phyloP scores from a whole-genome alignment of 2,113 vertebrate genomes.

The Petromus typicus region DNA sequence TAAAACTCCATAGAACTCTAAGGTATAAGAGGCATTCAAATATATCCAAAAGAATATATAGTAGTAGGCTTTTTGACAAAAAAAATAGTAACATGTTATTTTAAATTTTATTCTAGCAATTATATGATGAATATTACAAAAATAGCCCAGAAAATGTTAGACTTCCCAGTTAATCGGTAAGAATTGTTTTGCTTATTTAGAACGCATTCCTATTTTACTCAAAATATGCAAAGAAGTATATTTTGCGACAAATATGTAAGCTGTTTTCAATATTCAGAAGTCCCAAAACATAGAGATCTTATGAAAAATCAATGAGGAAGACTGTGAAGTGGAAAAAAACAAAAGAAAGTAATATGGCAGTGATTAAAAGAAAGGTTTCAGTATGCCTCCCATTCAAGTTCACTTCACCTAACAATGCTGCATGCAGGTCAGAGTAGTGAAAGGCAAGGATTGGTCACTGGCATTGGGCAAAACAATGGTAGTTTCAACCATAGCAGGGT shows the following conservation, averaged over 20 bases:
- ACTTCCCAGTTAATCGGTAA: not conserved
- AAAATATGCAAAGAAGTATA: not conserved
- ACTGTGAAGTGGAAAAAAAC: not conserved
- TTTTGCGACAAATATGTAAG: not conserved
- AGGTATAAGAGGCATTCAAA: not conserved
- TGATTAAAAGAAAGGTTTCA: not conserved
- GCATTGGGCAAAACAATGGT: not conserved
- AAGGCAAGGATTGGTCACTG: not conserved
- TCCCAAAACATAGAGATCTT: not conserved
- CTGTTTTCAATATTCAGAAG: not conserved
- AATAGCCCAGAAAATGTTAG: not conserved
- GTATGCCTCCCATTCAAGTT: not conserved
- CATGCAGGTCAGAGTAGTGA: not conserved
- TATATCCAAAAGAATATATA: not conserved
- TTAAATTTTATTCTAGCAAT: not conserved
- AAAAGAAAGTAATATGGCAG: not conserved
- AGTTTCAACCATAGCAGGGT: not conserved
- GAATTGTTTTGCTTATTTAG: not conserved
- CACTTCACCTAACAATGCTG: not conserved
- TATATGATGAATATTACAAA: not conserved
- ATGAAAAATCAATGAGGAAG: not conserved
- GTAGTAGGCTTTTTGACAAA: not conserved
- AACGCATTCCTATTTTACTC: no score
- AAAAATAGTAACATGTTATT: not conserved
- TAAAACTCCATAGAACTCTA: not conserved